phyloP scores from a whole-genome alignment of 2,888 invertebrate species.

The Chymomyza caudatula region DNA sequence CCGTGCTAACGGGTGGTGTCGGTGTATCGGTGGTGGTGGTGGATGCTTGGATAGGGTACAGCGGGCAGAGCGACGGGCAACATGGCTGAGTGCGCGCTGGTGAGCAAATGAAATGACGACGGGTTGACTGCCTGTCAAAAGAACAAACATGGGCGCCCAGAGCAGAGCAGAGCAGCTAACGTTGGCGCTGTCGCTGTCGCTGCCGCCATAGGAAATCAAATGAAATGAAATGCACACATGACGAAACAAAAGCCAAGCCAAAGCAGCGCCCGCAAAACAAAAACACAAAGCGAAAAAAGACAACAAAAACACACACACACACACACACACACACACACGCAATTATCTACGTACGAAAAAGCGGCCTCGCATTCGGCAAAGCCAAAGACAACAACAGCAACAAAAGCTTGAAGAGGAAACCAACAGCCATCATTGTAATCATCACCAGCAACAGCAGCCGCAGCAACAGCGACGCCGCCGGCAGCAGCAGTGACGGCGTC shows the following conservation, averaged over 20 bases:
- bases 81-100: constrained; percentile 68
- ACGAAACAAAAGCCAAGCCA: constrained; percentile 63
- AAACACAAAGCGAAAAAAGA: too few species aligned
- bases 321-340: background rate
- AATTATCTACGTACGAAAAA: background rate
- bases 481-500: constrained; percentile 17
- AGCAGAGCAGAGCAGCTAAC: constrained; percentile 9
- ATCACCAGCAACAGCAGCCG: constrained; percentile 56
- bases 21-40: constrained; percentile 34
- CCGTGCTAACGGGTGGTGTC: constrained; percentile 8
- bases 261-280: too few species aligned
- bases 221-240: constrained; percentile 69
- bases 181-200: constrained; percentile 29
- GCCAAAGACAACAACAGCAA: background rate
- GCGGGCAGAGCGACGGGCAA: constrained; percentile 32
- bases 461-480: constrained; percentile 7
- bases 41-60: background rate
- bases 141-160: constrained; percentile 76
- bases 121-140: constrained; percentile 78
- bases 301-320: background rate
- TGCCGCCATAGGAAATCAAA: constrained; percentile 69
- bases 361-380: too few species aligned
- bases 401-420: constrained; percentile 41
- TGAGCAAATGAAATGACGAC: constrained; percentile 76
- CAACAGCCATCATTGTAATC: constrained; percentile 69